Evolutionary conservation across 2,888 invertebrate species (phyloP).

Genomic region (Cataglyphis livida): DNA sequence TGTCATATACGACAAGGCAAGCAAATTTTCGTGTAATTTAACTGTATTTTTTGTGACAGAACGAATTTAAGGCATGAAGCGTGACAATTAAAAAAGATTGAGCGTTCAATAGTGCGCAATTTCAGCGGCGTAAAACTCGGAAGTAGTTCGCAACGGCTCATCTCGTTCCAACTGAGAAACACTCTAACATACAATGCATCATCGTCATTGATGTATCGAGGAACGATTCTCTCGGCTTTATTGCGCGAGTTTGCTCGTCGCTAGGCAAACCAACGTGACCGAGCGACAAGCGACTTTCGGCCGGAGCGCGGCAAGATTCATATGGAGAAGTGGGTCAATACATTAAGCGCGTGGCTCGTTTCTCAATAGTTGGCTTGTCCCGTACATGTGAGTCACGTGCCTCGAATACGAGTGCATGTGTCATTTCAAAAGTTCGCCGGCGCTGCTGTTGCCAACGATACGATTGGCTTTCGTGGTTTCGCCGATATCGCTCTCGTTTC

Average conservation of each 20-base stretch:
- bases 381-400: constrained; percentile 69
- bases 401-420: constrained; percentile 69
- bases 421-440: constrained; percentile 68
- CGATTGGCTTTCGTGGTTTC: constrained; percentile 63
- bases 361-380: constrained; percentile 63
- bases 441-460: constrained; percentile 52
- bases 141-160: constrained; percentile 41
- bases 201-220: constrained; percentile 53
- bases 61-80: constrained; percentile 39
- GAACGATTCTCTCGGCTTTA: constrained; percentile 69
- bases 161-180: constrained; percentile 37
- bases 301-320: constrained; percentile 72
- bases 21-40: constrained; percentile 38
- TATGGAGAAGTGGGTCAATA: constrained; percentile 77
- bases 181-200: constrained; percentile 44
- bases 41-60: constrained; percentile 32
- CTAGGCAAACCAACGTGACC: constrained; percentile 55
- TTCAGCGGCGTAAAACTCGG: constrained; percentile 48
- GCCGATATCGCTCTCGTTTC: constrained; percentile 30
- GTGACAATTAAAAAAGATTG: constrained; percentile 53
- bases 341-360: constrained; percentile 75
- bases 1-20: constrained; percentile 18
- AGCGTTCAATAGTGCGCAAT: constrained; percentile 50
- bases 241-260: constrained; percentile 69
- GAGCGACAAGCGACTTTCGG: constrained; percentile 58